Evolutionary conservation across 2,113 vertebrate species (phyloP).

Genomic region (Uria lomvia): DNA sequence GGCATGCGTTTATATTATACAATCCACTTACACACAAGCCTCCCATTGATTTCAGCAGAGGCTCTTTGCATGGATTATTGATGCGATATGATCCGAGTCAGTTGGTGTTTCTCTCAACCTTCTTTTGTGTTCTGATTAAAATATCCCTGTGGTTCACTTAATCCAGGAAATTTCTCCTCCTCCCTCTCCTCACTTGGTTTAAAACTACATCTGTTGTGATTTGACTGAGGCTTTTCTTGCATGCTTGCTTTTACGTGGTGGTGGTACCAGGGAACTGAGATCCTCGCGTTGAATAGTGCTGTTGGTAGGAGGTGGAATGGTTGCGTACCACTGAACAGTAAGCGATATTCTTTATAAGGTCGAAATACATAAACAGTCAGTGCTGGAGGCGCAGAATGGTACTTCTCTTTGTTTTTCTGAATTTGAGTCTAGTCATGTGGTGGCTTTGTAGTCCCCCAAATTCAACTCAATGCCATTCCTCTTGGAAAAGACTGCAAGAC

Average conservation of each 20-base stretch:
- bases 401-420: background rate
- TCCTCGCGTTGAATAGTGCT: fast-evolving
- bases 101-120: slow-evolving; percentile 29
- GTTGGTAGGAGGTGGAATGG: background rate
- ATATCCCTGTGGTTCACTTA: background rate
- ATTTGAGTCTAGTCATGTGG: background rate
- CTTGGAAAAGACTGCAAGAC: background rate
- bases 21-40: slow-evolving; percentile 13
- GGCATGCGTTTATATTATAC: background rate
- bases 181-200: background rate
- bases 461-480: background rate
- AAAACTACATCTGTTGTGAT: background rate
- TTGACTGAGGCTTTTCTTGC: background rate
- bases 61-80: slow-evolving; percentile 35
- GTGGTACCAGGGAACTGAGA: background rate
- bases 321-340: background rate
- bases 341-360: background rate
- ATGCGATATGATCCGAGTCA: slow-evolving; percentile 37
- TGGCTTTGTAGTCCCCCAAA: background rate
- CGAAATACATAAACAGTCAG: background rate
- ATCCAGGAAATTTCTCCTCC: background rate
- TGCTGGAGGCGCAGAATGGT: background rate
- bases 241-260: background rate
- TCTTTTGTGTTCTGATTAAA: slow-evolving; percentile 43
- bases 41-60: slow-evolving; percentile 31